phyloP scores from a whole-genome alignment of 2,113 vertebrate species.

The Calidris pugnax region DNA sequence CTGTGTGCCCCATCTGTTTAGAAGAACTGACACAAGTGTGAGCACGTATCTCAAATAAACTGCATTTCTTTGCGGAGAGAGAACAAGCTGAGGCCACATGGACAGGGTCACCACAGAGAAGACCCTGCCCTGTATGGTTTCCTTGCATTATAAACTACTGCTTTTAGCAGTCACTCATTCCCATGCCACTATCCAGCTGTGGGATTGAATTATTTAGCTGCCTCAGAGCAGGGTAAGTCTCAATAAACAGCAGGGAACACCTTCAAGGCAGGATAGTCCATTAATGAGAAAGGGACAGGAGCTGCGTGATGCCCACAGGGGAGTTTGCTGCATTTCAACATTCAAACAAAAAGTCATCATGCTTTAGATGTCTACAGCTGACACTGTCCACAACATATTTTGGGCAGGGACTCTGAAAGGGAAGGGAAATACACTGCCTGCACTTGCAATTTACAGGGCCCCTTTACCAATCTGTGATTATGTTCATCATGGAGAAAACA shows the following conservation, averaged over 20 bases:
- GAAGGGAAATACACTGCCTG: not conserved
- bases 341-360: not conserved
- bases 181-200: not conserved
- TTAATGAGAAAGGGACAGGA: not conserved
- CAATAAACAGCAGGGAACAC: not conserved
- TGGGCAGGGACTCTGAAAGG: not conserved
- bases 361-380: not conserved
- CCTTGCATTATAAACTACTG: not conserved
- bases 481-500: not conserved
- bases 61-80: not conserved
- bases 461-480: not conserved
- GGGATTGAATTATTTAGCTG: conserved; percentile 5
- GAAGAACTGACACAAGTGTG: not conserved
- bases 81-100: not conserved
- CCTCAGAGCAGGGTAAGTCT: not conserved
- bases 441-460: not conserved
- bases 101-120: not conserved
- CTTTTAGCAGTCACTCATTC: not conserved
- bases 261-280: not conserved
- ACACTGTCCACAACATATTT: not conserved
- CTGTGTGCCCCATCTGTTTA: not conserved
- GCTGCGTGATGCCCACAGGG: not conserved
- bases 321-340: not conserved
- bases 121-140: not conserved
- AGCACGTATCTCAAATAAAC: not conserved